These are phyloP conservation scores for Drosophila birchii DNA, from an alignment of 2,888 invertebrate genomes.

Conservation along the genomic window DNA sequence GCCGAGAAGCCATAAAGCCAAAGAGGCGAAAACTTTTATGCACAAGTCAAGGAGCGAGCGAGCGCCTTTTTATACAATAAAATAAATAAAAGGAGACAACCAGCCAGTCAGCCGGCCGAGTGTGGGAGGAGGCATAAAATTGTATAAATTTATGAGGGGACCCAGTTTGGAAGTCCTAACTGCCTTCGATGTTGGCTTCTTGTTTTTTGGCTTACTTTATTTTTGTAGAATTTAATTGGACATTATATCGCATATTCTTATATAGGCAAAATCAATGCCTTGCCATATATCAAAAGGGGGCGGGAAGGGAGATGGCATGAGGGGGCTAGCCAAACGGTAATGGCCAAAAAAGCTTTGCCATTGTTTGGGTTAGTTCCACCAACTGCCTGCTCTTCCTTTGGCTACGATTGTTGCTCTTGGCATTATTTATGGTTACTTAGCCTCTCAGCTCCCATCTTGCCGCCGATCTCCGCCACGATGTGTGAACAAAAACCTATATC, in stretches of 20 bases:
- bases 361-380: conserved; percentile 37
- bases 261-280: conserved; percentile 75
- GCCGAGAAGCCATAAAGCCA: conserved; percentile 71
- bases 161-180: conserved; percentile 50
- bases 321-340: conserved; percentile 43
- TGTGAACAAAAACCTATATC: conserved; percentile 45
- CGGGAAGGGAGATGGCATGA: conserved; percentile 22
- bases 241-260: conserved; percentile 77
- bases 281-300: conserved; percentile 75
- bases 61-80: conserved; percentile 71
- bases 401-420: conserved; percentile 33
- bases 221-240: conserved; percentile 74
- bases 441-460: neutral
- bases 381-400: conserved; percentile 17
- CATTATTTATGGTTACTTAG: conserved; percentile 72
- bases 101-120: neutral
- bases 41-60: conserved; percentile 43
- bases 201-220: conserved; percentile 21
- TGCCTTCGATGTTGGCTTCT: conserved; percentile 35
- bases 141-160: conserved; percentile 74
- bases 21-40: conserved; percentile 63
- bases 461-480: conserved; percentile 17
- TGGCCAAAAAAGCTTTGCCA: conserved; percentile 48
- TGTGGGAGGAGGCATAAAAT: conserved; percentile 55
- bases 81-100: conserved; percentile 68